These are phyloP conservation scores for Neuroterus valhalla DNA, from an alignment of 1,140 invertebrate genomes.

Conservation along the genomic window DNA sequence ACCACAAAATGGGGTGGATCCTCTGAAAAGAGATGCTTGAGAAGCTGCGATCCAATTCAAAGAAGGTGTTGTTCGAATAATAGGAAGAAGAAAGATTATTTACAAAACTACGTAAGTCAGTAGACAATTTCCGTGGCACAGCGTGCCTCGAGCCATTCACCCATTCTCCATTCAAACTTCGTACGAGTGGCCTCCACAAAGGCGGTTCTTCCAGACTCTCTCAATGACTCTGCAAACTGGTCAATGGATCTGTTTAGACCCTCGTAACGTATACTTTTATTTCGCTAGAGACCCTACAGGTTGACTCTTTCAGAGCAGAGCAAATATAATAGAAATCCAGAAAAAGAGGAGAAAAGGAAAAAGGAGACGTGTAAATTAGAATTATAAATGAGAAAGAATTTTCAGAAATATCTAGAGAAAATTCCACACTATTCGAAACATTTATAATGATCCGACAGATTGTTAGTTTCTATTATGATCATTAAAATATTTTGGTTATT, in stretches of 20 bases:
- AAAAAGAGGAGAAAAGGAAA: too few species aligned
- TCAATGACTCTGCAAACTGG: conserved; percentile 40
- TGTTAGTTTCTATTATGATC: too few species aligned
- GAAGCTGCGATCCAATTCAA: too few species aligned
- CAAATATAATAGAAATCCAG: neutral
- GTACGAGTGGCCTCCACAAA: conserved; percentile 44
- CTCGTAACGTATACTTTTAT: conserved; percentile 48
- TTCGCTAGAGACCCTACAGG: conserved; percentile 47
- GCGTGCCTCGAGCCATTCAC: conserved; percentile 43
- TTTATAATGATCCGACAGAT: too few species aligned
- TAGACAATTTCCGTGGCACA: conserved; percentile 41
- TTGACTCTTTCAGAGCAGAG: conserved; percentile 45
- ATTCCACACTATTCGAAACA: too few species aligned
- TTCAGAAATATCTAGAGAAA: too few species aligned
- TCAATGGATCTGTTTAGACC: conserved; percentile 53
- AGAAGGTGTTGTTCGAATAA: too few species aligned
- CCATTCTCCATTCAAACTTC: conserved; percentile 46
- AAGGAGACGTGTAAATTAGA: too few species aligned
- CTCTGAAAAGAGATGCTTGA: too few species aligned
- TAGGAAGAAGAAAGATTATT: conserved; percentile 3
- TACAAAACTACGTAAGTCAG: conserved; percentile 35
- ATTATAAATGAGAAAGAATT: too few species aligned
- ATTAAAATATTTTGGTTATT: too few species aligned
- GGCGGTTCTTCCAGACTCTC: conserved; percentile 31
- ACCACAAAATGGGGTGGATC: too few species aligned